These are phyloP conservation scores for Argyresthia albistria DNA, from an alignment of 2,888 invertebrate species.

Conservation along the genomic window DNA sequence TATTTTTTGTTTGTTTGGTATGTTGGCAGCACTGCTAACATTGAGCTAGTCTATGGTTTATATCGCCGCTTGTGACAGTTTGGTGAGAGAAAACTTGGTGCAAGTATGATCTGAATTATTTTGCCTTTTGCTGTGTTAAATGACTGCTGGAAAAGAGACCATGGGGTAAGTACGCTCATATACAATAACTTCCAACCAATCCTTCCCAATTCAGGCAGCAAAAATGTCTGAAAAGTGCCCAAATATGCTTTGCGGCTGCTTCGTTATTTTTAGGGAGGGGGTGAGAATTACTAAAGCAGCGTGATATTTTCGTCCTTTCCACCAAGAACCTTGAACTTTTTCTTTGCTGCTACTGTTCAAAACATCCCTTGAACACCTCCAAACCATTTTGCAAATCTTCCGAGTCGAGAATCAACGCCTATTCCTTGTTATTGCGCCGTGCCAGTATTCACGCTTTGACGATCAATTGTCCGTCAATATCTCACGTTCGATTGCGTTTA, in stretches of 20 bases:
- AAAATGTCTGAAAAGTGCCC: neutral
- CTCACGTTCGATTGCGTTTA: slow-evolving; percentile 50
- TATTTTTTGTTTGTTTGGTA: too few species aligned
- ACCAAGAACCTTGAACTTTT: slow-evolving; percentile 3
- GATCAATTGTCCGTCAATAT: slow-evolving; percentile 57
- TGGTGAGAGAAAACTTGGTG: slow-evolving; percentile 30
- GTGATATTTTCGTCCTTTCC: slow-evolving; percentile 53
- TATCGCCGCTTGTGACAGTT: slow-evolving; percentile 45
- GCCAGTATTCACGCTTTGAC: slow-evolving; percentile 22
- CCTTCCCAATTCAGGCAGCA: neutral
- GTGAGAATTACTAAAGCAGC: slow-evolving; percentile 61
- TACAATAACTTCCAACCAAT: slow-evolving; percentile 13
- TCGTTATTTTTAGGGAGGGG: slow-evolving; percentile 68
- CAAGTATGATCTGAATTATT: slow-evolving; percentile 51
- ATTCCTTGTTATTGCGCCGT: neutral
- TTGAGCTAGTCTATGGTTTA: slow-evolving; percentile 29
- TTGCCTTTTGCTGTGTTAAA: slow-evolving; percentile 68
- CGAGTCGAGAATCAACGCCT: neutral
- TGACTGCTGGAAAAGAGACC: slow-evolving; percentile 86
- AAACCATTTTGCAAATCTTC: neutral
- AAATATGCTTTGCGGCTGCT: slow-evolving; percentile 26
- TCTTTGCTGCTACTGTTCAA: neutral
- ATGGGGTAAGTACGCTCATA: slow-evolving; percentile 78
- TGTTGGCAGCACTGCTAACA: neutral
- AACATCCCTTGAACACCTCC: neutral